These are phyloP conservation scores for Pitangus sulphuratus DNA, from an alignment of 2,797 vertebrate genomes.

Conservation along the genomic window DNA sequence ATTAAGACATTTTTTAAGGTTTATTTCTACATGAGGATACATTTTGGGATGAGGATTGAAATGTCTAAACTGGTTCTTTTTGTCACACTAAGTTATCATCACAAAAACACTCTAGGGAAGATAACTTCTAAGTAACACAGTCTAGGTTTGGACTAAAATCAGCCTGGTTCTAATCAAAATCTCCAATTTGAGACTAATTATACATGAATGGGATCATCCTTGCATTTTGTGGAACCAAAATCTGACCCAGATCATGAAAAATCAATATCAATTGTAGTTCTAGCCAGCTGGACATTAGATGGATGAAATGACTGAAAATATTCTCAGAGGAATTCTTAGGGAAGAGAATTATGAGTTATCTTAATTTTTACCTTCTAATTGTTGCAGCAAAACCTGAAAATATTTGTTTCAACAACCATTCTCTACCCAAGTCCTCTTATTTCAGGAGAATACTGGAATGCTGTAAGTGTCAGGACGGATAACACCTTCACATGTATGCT, in stretches of 20 bases:
- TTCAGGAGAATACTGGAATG: constrained; percentile 43
- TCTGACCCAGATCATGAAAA: not conserved
- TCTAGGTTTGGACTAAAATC: constrained; percentile 16
- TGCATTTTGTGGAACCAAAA: not conserved
- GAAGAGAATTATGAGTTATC: not conserved
- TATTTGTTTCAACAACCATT: not conserved
- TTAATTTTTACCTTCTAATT: not conserved
- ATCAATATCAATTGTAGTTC: not conserved
- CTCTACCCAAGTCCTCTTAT: not conserved
- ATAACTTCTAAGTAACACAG: constrained; percentile 12
- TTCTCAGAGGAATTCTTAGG: not conserved
- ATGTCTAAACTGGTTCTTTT: constrained; percentile 29
- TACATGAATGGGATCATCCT: not conserved
- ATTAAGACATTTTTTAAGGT: not conserved
- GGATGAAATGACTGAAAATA: not conserved
- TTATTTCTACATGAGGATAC: not conserved
- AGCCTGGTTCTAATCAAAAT: not conserved
- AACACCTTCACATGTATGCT: constrained; percentile 46
- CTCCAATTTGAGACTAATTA: not conserved
- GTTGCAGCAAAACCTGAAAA: not conserved
- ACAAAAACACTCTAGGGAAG: constrained; percentile 42
- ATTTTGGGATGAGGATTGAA: not conserved
- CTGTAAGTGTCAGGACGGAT: constrained; percentile 13
- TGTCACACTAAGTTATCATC: constrained; percentile 30
- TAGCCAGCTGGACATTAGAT: not conserved